phyloP scores from a whole-genome alignment of 2,888 invertebrate species.

The Cephus spinipes region DNA sequence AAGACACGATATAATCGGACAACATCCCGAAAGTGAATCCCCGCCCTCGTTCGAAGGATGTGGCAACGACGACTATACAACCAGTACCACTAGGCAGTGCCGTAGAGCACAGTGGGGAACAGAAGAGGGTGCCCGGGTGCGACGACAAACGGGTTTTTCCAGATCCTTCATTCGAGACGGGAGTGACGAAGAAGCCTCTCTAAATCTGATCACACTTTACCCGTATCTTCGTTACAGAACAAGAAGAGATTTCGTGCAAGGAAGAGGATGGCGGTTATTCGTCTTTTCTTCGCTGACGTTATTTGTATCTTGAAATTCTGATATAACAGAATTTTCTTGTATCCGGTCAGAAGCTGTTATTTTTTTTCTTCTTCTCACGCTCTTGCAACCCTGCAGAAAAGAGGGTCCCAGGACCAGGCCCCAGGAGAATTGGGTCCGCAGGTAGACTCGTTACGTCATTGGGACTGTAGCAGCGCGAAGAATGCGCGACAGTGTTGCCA shows the following conservation, averaged over 20 bases:
- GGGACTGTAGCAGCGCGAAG: slow-evolving; percentile 55
- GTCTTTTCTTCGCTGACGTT: background rate
- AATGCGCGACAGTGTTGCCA: slow-evolving; percentile 54
- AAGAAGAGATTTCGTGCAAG: background rate
- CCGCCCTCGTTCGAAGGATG: background rate
- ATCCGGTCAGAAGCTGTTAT: background rate
- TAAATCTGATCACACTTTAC: background rate
- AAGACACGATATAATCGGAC: background rate
- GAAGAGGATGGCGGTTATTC: background rate
- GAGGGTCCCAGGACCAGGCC: slow-evolving; percentile 23
- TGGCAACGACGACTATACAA: slow-evolving; percentile 17
- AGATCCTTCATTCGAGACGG: background rate
- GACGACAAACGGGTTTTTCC: slow-evolving; percentile 5
- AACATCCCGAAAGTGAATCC: slow-evolving; percentile 2
- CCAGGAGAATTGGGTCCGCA: slow-evolving; percentile 57
- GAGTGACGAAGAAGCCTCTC: background rate
- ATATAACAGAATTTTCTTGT: background rate
- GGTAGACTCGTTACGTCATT: slow-evolving; percentile 63
- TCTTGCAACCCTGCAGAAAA: background rate
- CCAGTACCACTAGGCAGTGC: slow-evolving; percentile 27
- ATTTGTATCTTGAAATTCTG: background rate
- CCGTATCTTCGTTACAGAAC: background rate
- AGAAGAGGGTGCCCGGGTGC: background rate
- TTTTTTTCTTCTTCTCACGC: background rate
- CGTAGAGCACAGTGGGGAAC: slow-evolving; percentile 16